Evolutionary conservation across 2,888 invertebrate genomes (phyloP).

Genomic region (Anagyrus pseudococci): DNA sequence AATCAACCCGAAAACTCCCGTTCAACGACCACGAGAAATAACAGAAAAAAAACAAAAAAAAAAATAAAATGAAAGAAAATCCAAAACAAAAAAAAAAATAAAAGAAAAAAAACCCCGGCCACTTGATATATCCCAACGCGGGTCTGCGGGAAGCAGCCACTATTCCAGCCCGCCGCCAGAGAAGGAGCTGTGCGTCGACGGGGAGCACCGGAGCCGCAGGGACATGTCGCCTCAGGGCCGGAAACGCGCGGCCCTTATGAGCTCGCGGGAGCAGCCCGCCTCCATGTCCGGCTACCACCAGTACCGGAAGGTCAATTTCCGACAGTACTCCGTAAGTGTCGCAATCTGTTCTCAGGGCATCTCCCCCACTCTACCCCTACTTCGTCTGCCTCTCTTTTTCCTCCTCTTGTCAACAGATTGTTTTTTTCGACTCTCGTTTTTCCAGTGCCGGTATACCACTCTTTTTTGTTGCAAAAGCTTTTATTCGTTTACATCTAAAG

Average conservation of each 20-base stretch:
- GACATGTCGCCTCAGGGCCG: conserved; percentile 84
- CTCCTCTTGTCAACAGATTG: too few relatives aligned
- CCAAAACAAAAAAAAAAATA: background rate
- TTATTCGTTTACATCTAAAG: too few relatives aligned
- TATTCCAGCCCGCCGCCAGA: conserved; percentile 63
- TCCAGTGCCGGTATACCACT: too few relatives aligned
- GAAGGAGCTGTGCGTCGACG: conserved; percentile 65
- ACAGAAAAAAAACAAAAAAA: too few relatives aligned
- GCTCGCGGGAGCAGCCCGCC: conserved; percentile 65
- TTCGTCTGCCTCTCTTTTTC: too few relatives aligned
- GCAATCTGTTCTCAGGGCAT: too few relatives aligned
- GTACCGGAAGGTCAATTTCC: conserved; percentile 60
- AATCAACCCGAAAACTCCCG: too few relatives aligned
- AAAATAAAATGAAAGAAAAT: background rate
- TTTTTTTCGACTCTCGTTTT: too few relatives aligned
- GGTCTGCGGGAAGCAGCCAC: conserved; percentile 52
- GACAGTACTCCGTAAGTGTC: conserved; percentile 35
- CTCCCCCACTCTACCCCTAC: too few relatives aligned
- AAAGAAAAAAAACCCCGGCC: background rate
- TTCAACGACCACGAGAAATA: too few relatives aligned
- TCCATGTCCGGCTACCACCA: conserved; percentile 58
- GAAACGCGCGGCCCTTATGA: conserved; percentile 73
- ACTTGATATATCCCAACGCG: background rate
- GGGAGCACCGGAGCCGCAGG: conserved; percentile 78
- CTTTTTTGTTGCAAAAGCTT: too few relatives aligned